Evolutionary conservation across 2,113 vertebrate species (phyloP), one percentile per base, ranked within the genome.

Genomic region (Hydropotes inermis): DNA sequence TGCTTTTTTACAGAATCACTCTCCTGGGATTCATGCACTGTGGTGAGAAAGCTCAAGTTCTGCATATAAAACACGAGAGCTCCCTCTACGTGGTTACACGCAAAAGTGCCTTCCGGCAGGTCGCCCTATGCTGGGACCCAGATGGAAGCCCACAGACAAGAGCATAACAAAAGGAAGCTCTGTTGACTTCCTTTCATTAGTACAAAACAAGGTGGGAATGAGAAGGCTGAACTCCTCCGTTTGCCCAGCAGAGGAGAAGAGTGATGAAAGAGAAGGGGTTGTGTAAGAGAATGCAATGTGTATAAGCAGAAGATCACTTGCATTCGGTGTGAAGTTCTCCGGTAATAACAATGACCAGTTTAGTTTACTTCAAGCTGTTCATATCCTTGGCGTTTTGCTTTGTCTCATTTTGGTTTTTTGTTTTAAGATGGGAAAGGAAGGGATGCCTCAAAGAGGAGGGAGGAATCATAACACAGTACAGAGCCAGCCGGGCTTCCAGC

Each of bases 311-410:
- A 88, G 78, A 90, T 39, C 83, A 82, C 78, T 47, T 82, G 15
- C 27, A 92, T 57, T 92, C 39, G 57, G 21, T 39, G 25, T 36
- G 55, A 96, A 93, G 82, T 45, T 95, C 90, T 97, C 89, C 89
- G 28, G 67, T 45, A 88, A 76, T 52, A 96, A 89, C 97, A 91
- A 83, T 94, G 64, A 76, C 47, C 21, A 54, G 28, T 43, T 95
- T 95, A 50, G 82, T 64, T 96, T 84, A 93, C 74, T 93, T 97
- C 28, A 94, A 96, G 60, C 45, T 83, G 30, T 64, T 94, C 64
- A 83, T 47, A 67, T 45, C 33, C 27, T 58, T 93, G 76, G n/a
- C 9, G 5, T 70, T 54, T 58, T 36, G 21, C n/a, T 58, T 91
- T 91, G 74, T 79, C 78, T 81, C 33, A 0, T 58, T 91, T 61